These are phyloP conservation scores for Homarus gammarus DNA, from an alignment of 2,888 invertebrate genomes.

Conservation along the genomic window DNA sequence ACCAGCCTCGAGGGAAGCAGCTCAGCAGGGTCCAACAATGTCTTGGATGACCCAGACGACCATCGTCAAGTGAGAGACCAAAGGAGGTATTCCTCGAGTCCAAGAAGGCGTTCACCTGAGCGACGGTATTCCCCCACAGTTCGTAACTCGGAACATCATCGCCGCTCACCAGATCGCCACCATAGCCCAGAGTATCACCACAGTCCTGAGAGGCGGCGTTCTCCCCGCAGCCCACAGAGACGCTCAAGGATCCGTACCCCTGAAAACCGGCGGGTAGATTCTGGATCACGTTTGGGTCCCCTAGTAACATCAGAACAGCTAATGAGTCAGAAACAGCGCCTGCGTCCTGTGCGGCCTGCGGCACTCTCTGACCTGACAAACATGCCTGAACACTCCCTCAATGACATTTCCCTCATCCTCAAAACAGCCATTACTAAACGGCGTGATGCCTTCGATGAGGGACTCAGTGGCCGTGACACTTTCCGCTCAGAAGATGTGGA, in stretches of 20 bases:
- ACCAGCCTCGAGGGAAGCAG: conserved; percentile 57
- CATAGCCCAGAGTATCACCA: conserved; percentile 23
- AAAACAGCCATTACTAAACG: conserved; percentile 71
- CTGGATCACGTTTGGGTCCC: conserved; percentile 52
- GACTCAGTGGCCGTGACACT: conserved; percentile 57
- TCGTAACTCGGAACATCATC: conserved; percentile 9
- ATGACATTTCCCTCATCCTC: conserved; percentile 73
- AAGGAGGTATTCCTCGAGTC: conserved; percentile 48
- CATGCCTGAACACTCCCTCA: conserved; percentile 70
- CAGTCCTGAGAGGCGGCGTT: conserved; percentile 38
- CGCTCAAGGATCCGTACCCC: conserved; percentile 16
- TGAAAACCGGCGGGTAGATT: conserved; percentile 39
- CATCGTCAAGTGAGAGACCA: not conserved
- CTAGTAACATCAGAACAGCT: conserved; percentile 73
- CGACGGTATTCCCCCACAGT: conserved; percentile 44
- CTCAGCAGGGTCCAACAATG: conserved; percentile 34
- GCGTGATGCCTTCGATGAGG: conserved; percentile 70
- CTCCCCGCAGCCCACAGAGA: conserved; percentile 34
- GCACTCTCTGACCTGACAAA: conserved; percentile 66
- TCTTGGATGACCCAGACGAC: conserved; percentile 25
- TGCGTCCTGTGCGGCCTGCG: conserved; percentile 71
- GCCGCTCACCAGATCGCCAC: conserved; percentile 18
- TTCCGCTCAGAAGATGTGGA: conserved; percentile 66
- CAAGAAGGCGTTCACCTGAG: conserved; percentile 55
- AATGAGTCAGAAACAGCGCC: conserved; percentile 69